A percentile compares a stretch with the other conserved stretches of the same genome.
Conservation (phyloP, 23 tunicate species). For the Phallusia fumigata region DNA sequence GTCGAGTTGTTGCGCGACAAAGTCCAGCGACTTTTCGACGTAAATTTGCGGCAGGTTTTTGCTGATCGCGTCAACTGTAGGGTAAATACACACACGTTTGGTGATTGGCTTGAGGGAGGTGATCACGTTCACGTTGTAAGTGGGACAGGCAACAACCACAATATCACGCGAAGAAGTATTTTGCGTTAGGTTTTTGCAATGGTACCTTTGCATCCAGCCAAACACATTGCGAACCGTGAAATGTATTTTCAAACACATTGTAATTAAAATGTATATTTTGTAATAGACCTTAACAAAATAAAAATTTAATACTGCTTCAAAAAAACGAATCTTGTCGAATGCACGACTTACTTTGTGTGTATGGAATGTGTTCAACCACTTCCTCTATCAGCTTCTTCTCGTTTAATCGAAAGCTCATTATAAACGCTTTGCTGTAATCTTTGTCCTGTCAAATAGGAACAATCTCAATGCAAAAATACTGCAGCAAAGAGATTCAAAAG, state of each 20-base stretch:
- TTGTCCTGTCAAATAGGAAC: constrained; percentile 44
- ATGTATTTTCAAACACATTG: no score
- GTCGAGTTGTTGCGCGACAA: constrained; percentile 40
- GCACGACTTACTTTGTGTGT: constrained; percentile 29
- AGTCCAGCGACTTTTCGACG: constrained; percentile 57
- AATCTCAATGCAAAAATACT: no score
- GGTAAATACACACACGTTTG: neutral
- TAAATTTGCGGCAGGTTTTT: constrained; percentile 39
- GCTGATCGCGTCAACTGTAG: constrained; percentile 49
- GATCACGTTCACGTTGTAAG: no score
- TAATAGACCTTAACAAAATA: no score
- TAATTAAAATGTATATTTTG: no score
- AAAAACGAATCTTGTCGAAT: neutral
- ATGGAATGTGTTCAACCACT: constrained; percentile 64
- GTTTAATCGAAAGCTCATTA: constrained; percentile 76
- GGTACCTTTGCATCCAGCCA: no score
- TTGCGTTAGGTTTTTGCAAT: no score
- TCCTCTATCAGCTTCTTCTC: constrained; percentile 34
- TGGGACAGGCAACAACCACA: no score
- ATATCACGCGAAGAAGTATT: no score
- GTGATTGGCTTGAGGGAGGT: no score
- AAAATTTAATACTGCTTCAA: neutral
- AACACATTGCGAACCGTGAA: no score
- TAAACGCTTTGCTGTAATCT: constrained; percentile 61
- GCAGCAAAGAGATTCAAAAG: no score